Percentiles rank a stretch among this genome's conserved stretches.
phyloP scores from a whole-genome alignment of 2,797 vertebrate species.

The Characodon lateralis region DNA sequence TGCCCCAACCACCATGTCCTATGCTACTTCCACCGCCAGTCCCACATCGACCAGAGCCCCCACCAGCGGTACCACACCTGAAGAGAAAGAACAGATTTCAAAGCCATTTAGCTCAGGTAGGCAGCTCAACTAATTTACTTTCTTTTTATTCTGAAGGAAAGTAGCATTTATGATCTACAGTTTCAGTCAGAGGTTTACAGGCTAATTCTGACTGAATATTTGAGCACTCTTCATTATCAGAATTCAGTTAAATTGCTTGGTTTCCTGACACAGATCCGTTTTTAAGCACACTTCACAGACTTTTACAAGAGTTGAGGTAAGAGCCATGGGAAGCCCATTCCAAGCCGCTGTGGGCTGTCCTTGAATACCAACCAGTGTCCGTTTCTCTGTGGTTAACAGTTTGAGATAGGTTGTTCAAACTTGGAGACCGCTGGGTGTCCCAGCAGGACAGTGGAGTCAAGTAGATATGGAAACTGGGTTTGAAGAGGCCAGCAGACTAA shows the following conservation, averaged over 20 bases:
- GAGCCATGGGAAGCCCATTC: no score
- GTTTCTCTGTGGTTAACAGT: not conserved
- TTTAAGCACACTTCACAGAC: no score
- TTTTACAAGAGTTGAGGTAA: no score
- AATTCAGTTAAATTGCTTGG: no score
- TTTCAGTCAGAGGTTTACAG: not conserved
- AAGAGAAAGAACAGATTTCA: not conserved
- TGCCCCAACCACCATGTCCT: not conserved
- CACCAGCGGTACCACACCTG: not conserved
- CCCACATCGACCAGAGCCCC: not conserved
- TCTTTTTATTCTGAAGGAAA: not conserved
- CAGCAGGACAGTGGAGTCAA: not conserved
- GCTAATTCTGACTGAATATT: no score
- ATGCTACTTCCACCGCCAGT: not conserved
- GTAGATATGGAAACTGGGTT: not conserved
- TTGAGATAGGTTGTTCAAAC: not conserved
- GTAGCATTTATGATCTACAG: not conserved
- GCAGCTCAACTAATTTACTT: not conserved
- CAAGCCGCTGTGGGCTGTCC: no score
- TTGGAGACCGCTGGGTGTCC: not conserved
- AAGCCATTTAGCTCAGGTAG: slow-evolving; percentile 49
- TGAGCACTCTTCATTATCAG: no score
- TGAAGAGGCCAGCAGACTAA: no score
- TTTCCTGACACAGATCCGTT: no score
- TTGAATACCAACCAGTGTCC: no score